Evolutionary conservation across 2,113 vertebrate species (phyloP), one percentile per base, ranked within the genome.

Genomic region (Leucopternis melanops): DNA sequence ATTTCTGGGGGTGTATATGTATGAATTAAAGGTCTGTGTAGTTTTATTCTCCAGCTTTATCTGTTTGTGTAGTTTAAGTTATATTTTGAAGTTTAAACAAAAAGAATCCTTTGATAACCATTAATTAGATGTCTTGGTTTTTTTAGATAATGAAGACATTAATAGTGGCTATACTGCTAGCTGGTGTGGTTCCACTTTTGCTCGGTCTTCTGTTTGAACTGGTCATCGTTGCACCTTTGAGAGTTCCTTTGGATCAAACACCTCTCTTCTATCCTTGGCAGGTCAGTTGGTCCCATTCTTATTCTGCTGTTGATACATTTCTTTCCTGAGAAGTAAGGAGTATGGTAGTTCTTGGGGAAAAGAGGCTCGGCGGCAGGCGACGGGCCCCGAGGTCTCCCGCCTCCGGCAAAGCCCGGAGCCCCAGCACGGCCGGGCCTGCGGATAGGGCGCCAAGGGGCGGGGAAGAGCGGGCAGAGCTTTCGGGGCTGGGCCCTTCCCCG

Each of bases 241-340:
- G 99, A 84, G 99, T 99, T 62, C 99, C 99, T 55, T 98, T 99
- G 94, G 99, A 99, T 98, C 99, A 99, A 97, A 99, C 99, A 2
- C 99, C 99, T 34, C 98, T 99, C 52, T 99, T 99, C 97, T 99
- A 99, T 96, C 99, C 99, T 19, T 99, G 99, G 99, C 99, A 99
- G 99, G 99, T 99, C 95, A 92, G 98, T 96, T 42, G 5, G 8
- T 81, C 20, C 34, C 8, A 5, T 75, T 65, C 55, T 77, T 57
- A 13, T 87, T 9, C 27, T 86, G 19, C n/a, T 71, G 7, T 47
- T 82, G 38, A 74, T 62, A 18, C 2, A 11, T 63, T 77, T 67
- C 17, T 77, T 66, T 38, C 34, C 65, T 54, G 83, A 40, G 17
- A 72, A 45, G 38, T 78, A 34, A 74, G 15, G 50, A 38, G 10